Percentiles rank a stretch among this genome's conserved stretches.
These are phyloP conservation scores for Nematolebias whitei DNA, from an alignment of 2,113 vertebrate species.

Conservation along the genomic window DNA sequence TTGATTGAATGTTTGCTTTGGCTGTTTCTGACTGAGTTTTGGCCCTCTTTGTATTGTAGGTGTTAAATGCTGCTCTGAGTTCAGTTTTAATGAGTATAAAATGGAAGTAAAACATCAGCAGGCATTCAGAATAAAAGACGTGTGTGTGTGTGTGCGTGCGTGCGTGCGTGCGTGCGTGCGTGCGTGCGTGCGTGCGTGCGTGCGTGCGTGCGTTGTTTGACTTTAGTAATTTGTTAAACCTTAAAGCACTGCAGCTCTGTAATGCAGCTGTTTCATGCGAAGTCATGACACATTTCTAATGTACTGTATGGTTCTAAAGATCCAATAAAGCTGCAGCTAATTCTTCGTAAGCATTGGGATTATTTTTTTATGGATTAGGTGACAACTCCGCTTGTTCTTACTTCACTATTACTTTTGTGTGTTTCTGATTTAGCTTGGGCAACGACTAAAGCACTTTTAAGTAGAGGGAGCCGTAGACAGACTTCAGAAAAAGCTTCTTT, in stretches of 20 bases:
- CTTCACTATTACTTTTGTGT: not conserved
- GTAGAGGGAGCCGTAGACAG: no score
- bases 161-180: conserved; percentile 10
- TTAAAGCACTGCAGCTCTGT: conserved; percentile 35
- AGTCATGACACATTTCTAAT: conserved; percentile 43
- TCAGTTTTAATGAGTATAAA: conserved; percentile 55
- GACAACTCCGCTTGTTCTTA: not conserved
- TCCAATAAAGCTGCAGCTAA: conserved; percentile 60
- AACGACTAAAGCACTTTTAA: not conserved
- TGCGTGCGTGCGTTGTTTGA: conserved; percentile 43
- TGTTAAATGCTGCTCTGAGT: conserved; percentile 40
- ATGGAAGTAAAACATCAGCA: conserved; percentile 57
- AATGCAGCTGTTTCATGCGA: conserved; percentile 31
- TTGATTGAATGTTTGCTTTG: conserved; percentile 48
- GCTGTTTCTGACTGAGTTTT: conserved; percentile 35
- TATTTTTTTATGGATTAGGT: not conserved
- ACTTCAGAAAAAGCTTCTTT: not conserved
- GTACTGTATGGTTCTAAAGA: conserved; percentile 54
- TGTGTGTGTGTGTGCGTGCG: conserved; percentile 37
- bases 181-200: conserved; percentile 36
- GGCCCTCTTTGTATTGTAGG: conserved; percentile 50
- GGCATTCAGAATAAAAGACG: conserved; percentile 49
- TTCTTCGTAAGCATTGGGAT: conserved; percentile 45
- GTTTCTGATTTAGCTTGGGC: not conserved
- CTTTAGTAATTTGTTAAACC: conserved; percentile 54